Evolutionary conservation across 1,140 invertebrate genomes (phyloP), one percentile per base, ranked within the genome.

Genomic region (Lordiphosa mommai): DNA sequence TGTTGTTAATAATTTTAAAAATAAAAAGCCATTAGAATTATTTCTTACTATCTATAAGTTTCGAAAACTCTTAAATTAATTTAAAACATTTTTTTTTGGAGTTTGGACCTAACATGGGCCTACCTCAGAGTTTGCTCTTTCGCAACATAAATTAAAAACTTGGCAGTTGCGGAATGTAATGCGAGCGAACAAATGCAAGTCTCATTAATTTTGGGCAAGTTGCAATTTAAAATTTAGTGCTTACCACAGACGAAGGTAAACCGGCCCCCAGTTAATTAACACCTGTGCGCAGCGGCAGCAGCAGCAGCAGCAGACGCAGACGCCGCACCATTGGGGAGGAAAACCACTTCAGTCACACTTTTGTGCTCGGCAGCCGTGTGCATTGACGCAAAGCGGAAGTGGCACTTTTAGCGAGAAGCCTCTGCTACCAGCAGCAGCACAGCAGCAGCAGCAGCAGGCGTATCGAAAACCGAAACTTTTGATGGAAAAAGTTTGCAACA

Each of bases 401-500:
- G 74, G 76, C 74, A 80, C 74, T 80, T 82, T 80, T 40, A 36
- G 55, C 49, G 55, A 76, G 61, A 71, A 66, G 50, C 61, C 46
- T 43, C 38, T 23, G 12, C 1, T 14, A 20, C 6, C 29, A 17
- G 4, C 36, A 29, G 20, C 14, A 33, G 17, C 40, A 7, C 33
- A 10, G 33, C 40, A 50, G 40, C 58, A 51, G 61, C 51, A 57
- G 47, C 58, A 64, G 59, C 47, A 61, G 60, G 71, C 76, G 77
- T 82, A 82, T 82, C 76, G 76, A 82, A 82, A 82, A 68, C 71
- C 61, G 67, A 82, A 82, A 82, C 76, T 82, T 82, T 82, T 82
- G 76, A 82, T 82, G 76, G 77, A 82, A 82, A 82, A 82, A 82
- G 76, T 82, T 82, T 82, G 71, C 76, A 82, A 84, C 76, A 82